Percentiles rank a stretch among this genome's conserved stretches.
phyloP scores from a whole-genome alignment of 2,113 vertebrate genomes.

The Speoplatyrhinus poulsoni region DNA sequence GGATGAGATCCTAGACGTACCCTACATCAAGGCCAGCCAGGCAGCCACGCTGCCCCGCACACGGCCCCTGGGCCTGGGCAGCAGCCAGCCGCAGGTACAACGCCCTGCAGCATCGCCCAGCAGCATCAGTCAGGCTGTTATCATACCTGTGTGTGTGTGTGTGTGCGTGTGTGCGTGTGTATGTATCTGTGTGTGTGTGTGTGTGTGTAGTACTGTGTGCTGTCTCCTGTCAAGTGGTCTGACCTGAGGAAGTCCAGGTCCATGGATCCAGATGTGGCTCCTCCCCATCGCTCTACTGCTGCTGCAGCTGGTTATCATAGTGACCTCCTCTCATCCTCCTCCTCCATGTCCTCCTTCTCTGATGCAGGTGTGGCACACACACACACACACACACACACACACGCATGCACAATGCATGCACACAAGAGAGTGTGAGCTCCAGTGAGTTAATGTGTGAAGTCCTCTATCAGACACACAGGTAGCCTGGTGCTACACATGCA shows the following conservation, averaged over 20 bases:
- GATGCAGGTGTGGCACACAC: constrained; percentile 49
- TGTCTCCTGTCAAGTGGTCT: constrained; percentile 90
- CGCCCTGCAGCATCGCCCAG: constrained; percentile 49
- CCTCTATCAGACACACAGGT: too few species aligned
- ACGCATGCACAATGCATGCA: not conserved
- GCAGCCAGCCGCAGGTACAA: constrained; percentile 73
- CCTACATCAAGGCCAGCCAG: constrained; percentile 95
- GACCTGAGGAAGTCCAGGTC: constrained; percentile 85
- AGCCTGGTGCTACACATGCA: too few species aligned
- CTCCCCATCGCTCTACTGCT: constrained; percentile 77
- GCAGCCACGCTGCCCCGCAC: constrained; percentile 84
- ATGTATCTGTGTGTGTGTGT: constrained; percentile 5
- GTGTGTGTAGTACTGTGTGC: constrained; percentile 82
- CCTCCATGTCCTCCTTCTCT: constrained; percentile 70
- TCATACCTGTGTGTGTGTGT: not conserved
- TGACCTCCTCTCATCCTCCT: constrained; percentile 73
- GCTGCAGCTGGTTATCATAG: constrained; percentile 47
- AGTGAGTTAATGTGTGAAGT: too few species aligned
- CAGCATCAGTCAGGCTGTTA: not conserved
- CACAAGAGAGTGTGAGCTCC: too few species aligned
- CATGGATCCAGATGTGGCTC: constrained; percentile 78
- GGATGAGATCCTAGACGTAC: constrained; percentile 99
- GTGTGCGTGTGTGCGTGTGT: constrained; percentile 6
- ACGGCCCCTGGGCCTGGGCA: constrained; percentile 53
- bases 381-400: too few species aligned